These are phyloP conservation scores for Cichladusa arquata DNA, from an alignment of 2,113 vertebrate genomes.

Conservation along the genomic window DNA sequence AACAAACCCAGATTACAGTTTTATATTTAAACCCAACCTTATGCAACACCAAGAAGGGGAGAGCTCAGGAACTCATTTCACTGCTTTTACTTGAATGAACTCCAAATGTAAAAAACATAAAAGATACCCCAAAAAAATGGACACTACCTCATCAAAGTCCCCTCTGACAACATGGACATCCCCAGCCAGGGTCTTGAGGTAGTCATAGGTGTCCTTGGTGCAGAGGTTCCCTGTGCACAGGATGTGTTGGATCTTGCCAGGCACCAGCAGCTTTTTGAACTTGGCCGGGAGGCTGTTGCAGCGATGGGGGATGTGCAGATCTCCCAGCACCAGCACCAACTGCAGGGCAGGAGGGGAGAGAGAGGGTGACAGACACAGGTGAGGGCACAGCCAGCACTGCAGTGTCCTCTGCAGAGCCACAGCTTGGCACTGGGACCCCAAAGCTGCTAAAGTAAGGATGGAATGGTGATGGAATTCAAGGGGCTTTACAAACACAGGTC, in stretches of 20 bases:
- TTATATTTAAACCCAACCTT: background rate
- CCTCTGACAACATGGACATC: conserved; percentile 97
- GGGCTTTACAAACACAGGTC: background rate
- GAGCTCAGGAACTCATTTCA: background rate
- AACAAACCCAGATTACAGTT: background rate
- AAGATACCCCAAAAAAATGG: background rate
- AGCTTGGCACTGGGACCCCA: background rate
- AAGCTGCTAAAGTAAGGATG: background rate
- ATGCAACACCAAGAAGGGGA: background rate
- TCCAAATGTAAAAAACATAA: rapidly evolving
- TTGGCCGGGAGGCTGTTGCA: conserved; percentile 98
- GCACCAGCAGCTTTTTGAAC: conserved; percentile 97
- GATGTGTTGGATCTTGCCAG: conserved; percentile 98
- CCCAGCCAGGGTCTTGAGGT: conserved; percentile 98
- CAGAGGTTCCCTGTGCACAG: conserved; percentile 98
- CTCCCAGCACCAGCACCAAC: conserved; percentile 98
- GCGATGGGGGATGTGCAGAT: conserved; percentile 96
- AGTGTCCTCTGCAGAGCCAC: background rate
- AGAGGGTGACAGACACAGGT: background rate
- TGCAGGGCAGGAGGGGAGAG: conserved; percentile 42
- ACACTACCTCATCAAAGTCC: conserved; percentile 94
- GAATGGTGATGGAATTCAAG: background rate
- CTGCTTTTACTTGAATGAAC: background rate
- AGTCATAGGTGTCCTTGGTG: conserved; percentile 99
- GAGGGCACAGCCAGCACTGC: background rate